Base-by-base conservation (phyloP, 2,113 vertebrate genomes). In the Oxyura jamaicensis region DNA sequence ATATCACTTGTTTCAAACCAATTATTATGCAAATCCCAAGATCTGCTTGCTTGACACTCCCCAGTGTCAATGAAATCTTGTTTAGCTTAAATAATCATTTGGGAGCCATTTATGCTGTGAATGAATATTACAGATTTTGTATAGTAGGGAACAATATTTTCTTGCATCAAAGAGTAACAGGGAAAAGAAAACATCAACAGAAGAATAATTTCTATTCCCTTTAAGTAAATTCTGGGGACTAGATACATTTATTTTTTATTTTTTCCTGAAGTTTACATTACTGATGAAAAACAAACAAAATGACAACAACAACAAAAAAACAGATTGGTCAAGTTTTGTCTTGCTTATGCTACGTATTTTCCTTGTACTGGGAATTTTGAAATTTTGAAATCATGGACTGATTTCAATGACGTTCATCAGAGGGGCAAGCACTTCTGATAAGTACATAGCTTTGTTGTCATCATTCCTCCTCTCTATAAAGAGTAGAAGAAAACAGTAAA, bases 11-110 rank as follows among this genome's bases (percentile, higher is more conserved):
- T 91, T 88, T 96, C 94, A 96, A 94, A 63, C 44, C 86, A 95
- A 88, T 97, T 97, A 97, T 88, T 95, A 95, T 95, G 94, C 48
- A 97, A 97, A 98, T 97, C 83, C 74, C 90, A 88, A 94, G 86
- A 94, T 86, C 67, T 77, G 89, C 71, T 81, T 78, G 31, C 39
- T 86, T 97, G 86, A 86, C 55, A 92, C 69, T 96, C 83, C 56
- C 80, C 2, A 4, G 58, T 88, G 87, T 91, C 59, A 91, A 71
- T 72, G 62, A 95, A 97, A 90, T 85, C 26, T 93, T 95, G 17
- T 94, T 90, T 94, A 65, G 35, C 59, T 97, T 96, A 95, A 95
- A 93, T 83, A 95, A 97, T 90, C 75, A 95, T 46, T 87, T 71
- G 71, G 60, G 91, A 95, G 72, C 53, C 39, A 85, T 92, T 95